These are phyloP conservation scores for Vombatus ursinus DNA, from an alignment of 2,113 vertebrate genomes.

Conservation along the genomic window DNA sequence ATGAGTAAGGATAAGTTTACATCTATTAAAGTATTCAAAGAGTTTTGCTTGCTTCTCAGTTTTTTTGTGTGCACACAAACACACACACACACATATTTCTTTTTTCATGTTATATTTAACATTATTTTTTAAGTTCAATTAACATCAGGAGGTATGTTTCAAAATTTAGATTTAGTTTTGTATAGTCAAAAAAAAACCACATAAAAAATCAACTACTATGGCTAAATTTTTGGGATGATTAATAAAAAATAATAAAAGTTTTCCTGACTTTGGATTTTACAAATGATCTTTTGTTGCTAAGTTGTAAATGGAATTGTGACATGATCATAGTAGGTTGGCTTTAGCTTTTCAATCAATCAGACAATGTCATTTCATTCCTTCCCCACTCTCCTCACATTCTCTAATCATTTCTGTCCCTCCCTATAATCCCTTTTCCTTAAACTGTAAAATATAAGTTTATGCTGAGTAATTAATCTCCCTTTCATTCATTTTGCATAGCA, in stretches of 20 bases:
- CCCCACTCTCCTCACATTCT: not conserved
- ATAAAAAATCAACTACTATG: not conserved
- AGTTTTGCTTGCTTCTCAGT: not conserved
- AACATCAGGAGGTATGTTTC: not conserved
- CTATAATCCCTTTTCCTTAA: not conserved
- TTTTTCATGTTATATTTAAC: not conserved
- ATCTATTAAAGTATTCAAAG: not conserved
- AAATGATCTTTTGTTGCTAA: not conserved
- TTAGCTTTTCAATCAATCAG: not conserved
- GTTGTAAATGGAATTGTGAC: not conserved
- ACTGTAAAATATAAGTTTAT: not conserved
- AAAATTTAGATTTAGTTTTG: not conserved
- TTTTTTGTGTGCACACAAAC: not conserved
- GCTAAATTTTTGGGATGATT: not conserved
- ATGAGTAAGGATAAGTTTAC: not conserved
- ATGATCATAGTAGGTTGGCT: not conserved
- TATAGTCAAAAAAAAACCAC: not conserved
- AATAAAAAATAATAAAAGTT: not conserved
- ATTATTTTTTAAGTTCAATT: not conserved
- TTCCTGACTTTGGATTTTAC: not conserved
- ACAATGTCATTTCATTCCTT: not conserved
- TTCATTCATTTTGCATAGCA: not conserved
- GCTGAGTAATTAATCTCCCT: not conserved
- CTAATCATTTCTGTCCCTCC: not conserved
- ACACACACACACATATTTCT: not conserved